Base-by-base conservation (phyloP, 2,113 vertebrate genomes). In the Eretmochelys imbricata region DNA sequence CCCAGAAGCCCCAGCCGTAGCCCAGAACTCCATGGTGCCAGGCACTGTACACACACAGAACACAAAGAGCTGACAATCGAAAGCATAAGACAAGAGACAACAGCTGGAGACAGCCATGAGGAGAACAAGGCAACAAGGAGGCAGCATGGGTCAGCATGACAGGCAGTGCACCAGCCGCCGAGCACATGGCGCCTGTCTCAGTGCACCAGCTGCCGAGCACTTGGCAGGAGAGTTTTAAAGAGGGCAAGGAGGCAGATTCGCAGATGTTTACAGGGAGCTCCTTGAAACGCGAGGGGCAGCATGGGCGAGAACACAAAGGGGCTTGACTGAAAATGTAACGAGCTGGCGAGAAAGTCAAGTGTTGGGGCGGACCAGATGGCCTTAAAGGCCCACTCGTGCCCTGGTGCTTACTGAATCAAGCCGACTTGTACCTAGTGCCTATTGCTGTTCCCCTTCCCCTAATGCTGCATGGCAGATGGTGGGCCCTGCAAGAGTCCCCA, bases 21-120 rank as follows among this genome's bases (percentile, higher is more conserved):
- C 42, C 55, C 55, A 2, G 0, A 2, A 3, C 72, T 13, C 48
- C n/a, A 4, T 10, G 48, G 38, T 24, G 59, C 8, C 11, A 62
- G 48, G 4, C 4, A 25, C 48, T 54, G 38, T 3, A 51, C 75
- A 81, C 29, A n/a, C 57, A 14, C 25, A 20, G 54, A 35, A 46
- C 84, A 46, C 29, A 54, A 51, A 79, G 13, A 29, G 42, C 24
- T 48, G 75, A 29, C 22, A 29, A 48, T 48, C 25, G 2, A 27
- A 29, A 72, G 35, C n/a, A 6, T 20, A 22, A 22, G 72, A 42
- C 38, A 42, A 6, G 20, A 76, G 24, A 78, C 75, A 78, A 78
- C 75, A 78, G 46, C 25, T 1, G 62, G 2, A 59, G 11, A 46
- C 2, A 1, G 1, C 20, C 4, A 57, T 17, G 7, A 65, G 69